These are phyloP conservation scores for Podarcis cretensis DNA, from an alignment of 2,113 vertebrate species.

Conservation along the genomic window DNA sequence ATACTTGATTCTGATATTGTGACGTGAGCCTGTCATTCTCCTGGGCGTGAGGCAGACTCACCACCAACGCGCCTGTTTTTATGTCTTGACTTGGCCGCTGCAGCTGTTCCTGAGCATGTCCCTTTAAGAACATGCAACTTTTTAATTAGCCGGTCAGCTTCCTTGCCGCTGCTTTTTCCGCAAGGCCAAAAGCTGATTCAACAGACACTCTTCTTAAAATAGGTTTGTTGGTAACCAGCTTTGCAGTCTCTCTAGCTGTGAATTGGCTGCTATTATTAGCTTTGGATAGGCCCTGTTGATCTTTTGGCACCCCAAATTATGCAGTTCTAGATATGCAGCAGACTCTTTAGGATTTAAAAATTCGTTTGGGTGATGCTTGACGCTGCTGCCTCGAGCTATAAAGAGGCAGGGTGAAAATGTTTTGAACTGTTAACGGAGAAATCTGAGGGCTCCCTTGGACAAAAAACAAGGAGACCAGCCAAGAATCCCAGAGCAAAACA, in stretches of 20 bases:
- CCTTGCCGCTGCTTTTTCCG: background rate
- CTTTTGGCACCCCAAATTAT: background rate
- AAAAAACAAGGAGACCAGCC: too few relatives aligned
- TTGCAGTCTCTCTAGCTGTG: background rate
- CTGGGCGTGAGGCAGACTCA: too few relatives aligned
- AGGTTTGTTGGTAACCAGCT: background rate
- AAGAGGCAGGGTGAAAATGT: background rate
- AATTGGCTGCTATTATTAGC: background rate
- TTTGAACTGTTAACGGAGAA: too few relatives aligned
- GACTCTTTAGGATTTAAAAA: background rate
- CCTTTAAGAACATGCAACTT: background rate
- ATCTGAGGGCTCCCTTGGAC: too few relatives aligned
- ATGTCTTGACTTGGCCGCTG: too few relatives aligned
- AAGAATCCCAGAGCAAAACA: too few relatives aligned
- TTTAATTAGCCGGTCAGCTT: background rate
- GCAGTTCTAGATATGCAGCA: background rate
- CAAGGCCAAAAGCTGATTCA: background rate
- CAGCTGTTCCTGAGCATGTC: background rate
- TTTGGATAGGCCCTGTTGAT: too few relatives aligned
- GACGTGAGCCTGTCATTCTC: background rate
- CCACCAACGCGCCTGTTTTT: background rate
- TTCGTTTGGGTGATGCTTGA: background rate
- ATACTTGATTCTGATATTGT: too few relatives aligned
- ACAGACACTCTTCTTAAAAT: background rate
- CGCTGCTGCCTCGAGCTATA: background rate